These are phyloP conservation scores for Calidris pugnax DNA, from an alignment of 2,113 vertebrate species.

Conservation along the genomic window DNA sequence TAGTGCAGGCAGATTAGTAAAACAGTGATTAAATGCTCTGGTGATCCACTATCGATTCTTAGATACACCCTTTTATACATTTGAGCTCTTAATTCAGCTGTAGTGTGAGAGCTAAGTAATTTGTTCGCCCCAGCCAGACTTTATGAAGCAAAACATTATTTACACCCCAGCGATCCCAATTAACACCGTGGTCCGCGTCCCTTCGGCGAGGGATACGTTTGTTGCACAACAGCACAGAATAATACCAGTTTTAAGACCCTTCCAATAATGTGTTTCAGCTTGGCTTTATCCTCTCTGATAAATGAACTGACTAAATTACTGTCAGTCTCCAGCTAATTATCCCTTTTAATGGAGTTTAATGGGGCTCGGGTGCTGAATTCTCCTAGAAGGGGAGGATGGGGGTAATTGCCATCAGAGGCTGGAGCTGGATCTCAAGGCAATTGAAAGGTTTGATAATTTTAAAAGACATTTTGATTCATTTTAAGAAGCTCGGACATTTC, in stretches of 20 bases:
- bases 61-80: neutral
- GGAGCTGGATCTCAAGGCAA: neutral
- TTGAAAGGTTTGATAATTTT: neutral
- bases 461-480: neutral
- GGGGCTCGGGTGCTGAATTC: neutral
- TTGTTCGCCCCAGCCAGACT: neutral
- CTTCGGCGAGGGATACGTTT: neutral
- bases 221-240: neutral
- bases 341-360: neutral
- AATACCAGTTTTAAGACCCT: neutral
- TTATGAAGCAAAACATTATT: conserved; percentile 9
- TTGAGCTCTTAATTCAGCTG: conserved; percentile 20
- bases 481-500: neutral
- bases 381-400: neutral
- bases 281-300: conserved; percentile 18
- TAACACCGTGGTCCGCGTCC: neutral
- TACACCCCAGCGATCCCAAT: neutral
- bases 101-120: neutral
- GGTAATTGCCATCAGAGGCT: neutral
- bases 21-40: conserved; percentile 37
- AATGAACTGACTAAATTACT: conserved; percentile 31
- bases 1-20: neutral
- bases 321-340: conserved; percentile 18
- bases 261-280: neutral
- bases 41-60: neutral